Base-by-base conservation (phyloP, 2,888 invertebrate genomes). In the Acanthopleura granulata region DNA sequence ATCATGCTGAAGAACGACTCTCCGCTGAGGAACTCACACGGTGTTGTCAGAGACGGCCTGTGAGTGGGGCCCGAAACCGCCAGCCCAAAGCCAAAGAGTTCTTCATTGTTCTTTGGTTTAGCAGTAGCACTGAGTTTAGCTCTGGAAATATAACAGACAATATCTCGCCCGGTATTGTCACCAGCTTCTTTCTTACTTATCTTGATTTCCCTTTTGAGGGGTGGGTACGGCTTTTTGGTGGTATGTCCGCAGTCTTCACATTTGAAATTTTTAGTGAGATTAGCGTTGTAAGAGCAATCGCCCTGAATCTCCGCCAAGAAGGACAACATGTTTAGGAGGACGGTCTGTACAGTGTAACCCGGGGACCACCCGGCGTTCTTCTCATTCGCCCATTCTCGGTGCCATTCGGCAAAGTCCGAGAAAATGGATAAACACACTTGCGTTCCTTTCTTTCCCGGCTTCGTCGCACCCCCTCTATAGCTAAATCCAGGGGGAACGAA, bases 361-460 rank as follows among this genome's bases (percentile, higher is more conserved):
- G 87, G 86, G 15, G 85, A 85, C 87, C 87, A 87, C 12, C 87
- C 87, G 0, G 83, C 72, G 0, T 82, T 82, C 62, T 86, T 87
- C 78, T 86, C 81, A 72, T 83, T 81, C 66, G 84, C 83, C 87
- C 87, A 87, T 77, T 87, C 87, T 15, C 84, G 83, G 76, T 87
- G 87, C 49, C 81, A 82, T 69, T 82, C 78, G 50, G 85, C 86
- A 74, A 86, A 87, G 77, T 87, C 87, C 6, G 86, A 84, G 79
- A 87, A 87, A 22, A 87, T 87, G 75, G 86, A 84, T 72, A 87
- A 77, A 29, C 87, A 87, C 0, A 86, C 83, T 75, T 76, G 84
- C 81, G 22, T 84, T 83, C 40, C 87, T 86, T 72, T 86, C 76
- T 84, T 87, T 0, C 87, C 87, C 0, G 80, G 77, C 76, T 81